Percentiles rank a stretch among this genome's conserved stretches.
These are phyloP conservation scores for Apogon talboti DNA, from an alignment of 2,797 vertebrate species.

Conservation along the genomic window DNA sequence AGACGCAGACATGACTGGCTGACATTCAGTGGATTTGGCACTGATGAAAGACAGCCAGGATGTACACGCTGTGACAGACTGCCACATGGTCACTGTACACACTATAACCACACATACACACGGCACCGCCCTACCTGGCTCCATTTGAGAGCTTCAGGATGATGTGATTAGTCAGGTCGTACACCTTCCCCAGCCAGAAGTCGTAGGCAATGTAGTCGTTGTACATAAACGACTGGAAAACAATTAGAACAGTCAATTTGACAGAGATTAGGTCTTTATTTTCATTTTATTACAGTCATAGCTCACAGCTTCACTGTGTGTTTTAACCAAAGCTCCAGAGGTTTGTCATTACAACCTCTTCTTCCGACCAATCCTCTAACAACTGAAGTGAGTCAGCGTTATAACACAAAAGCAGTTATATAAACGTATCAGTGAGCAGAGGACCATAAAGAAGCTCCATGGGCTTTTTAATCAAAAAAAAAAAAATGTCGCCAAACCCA, in stretches of 20 bases:
- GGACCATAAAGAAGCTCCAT: too few relatives aligned
- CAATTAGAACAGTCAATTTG: conserved; percentile 21
- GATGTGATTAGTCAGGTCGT: conserved; percentile 97
- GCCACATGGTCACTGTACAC: conserved; percentile 14
- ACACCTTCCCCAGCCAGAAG: conserved; percentile 98
- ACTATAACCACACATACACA: neutral
- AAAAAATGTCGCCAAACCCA: too few relatives aligned
- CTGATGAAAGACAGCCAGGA: conserved; percentile 12
- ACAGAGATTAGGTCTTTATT: neutral
- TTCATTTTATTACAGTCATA: neutral
- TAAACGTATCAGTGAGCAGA: too few relatives aligned
- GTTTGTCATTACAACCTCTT: too few relatives aligned
- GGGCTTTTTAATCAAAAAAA: too few relatives aligned
- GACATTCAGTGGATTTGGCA: conserved; percentile 31
- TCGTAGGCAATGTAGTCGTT: conserved; percentile 98
- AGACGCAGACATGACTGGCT: neutral
- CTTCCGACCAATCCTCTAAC: too few relatives aligned
- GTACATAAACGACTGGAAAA: conserved; percentile 93
- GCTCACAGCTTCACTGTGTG: neutral
- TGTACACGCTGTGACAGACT: neutral
- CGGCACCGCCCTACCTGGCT: conserved; percentile 86
- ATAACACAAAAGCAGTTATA: too few relatives aligned
- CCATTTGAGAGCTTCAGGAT: conserved; percentile 97
- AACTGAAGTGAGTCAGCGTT: too few relatives aligned
- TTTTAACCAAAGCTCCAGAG: too few relatives aligned